phyloP scores from a whole-genome alignment of 1,140 invertebrate species.

The Drosophila saltans region DNA sequence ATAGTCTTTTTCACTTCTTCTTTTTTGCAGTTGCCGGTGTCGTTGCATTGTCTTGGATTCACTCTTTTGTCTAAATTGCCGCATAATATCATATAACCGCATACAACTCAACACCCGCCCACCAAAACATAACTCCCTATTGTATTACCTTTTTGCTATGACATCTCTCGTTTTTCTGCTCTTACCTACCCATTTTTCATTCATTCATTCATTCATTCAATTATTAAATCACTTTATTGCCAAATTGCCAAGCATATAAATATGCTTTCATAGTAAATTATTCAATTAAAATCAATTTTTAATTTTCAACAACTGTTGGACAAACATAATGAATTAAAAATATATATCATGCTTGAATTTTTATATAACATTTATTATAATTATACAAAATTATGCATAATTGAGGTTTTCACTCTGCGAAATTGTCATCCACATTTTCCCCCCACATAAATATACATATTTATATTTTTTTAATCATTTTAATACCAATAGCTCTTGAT shows the following conservation, averaged over 20 bases:
- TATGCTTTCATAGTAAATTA: constrained; percentile 42
- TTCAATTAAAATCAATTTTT: constrained; percentile 64
- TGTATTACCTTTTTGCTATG: constrained; percentile 45
- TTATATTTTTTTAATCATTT: constrained; percentile 21
- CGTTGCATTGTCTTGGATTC: constrained; percentile 21
- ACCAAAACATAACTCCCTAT: constrained; percentile 23
- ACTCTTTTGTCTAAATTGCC: constrained; percentile 42
- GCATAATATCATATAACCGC: constrained; percentile 27
- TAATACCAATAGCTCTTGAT: constrained; percentile 8
- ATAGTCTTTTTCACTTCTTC: constrained; percentile 26
- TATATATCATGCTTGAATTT: constrained; percentile 11
- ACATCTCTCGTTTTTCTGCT: constrained; percentile 25
- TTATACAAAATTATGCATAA: constrained; percentile 47
- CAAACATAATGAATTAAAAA: constrained; percentile 15
- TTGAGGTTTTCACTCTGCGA: constrained; percentile 62
- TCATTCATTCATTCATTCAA: constrained; percentile 2
- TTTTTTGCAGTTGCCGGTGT: background rate
- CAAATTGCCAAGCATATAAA: constrained; percentile 42
- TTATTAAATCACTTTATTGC: constrained; percentile 51
- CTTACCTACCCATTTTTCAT: constrained; percentile 1
- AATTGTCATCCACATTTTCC: constrained; percentile 30
- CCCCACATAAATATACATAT: too few species aligned
- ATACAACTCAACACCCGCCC: background rate
- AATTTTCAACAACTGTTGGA: constrained; percentile 5
- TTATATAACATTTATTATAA: constrained; percentile 20